These are phyloP conservation scores for Leuciscus idus DNA, from an alignment of 2,113 vertebrate genomes.

Conservation along the genomic window DNA sequence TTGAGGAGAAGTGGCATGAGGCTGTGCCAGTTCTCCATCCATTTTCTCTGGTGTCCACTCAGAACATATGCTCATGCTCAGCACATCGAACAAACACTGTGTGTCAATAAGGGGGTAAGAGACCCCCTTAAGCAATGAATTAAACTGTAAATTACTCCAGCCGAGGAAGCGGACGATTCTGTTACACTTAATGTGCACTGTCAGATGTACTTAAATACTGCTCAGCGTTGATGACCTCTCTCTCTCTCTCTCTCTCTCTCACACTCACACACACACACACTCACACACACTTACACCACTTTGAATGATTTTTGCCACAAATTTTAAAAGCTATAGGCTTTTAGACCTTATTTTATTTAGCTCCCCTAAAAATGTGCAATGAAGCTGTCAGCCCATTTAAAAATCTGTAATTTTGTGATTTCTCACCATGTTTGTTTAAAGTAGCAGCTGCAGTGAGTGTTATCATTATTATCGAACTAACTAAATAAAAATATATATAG, in stretches of 20 bases:
- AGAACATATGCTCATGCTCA: slow-evolving; percentile 48
- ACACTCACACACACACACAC: too few species aligned
- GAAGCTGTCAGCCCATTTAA: neutral
- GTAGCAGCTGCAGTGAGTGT: neutral
- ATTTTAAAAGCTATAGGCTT: neutral
- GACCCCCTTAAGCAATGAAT: slow-evolving; percentile 43
- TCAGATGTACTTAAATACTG: slow-evolving; percentile 45
- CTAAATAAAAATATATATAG: neutral
- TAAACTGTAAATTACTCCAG: slow-evolving; percentile 45
- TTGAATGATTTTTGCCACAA: neutral
- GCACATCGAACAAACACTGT: slow-evolving; percentile 33
- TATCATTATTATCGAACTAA: neutral
- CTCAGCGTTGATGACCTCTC: slow-evolving; percentile 24
- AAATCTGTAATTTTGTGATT: neutral
- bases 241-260: too few species aligned
- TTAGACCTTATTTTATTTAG: neutral
- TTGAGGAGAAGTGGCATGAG: slow-evolving; percentile 3
- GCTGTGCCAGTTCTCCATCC: slow-evolving; percentile 34
- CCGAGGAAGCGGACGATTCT: slow-evolving; percentile 40
- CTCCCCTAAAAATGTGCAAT: slow-evolving; percentile 3
- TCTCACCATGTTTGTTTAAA: neutral
- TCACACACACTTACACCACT: neutral
- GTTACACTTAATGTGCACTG: slow-evolving; percentile 36
- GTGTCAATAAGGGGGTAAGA: slow-evolving; percentile 48
- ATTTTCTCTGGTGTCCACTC: slow-evolving; percentile 43